Evolutionary conservation across 2,797 vertebrate genomes (phyloP).

Genomic region (Siniperca undulata): DNA sequence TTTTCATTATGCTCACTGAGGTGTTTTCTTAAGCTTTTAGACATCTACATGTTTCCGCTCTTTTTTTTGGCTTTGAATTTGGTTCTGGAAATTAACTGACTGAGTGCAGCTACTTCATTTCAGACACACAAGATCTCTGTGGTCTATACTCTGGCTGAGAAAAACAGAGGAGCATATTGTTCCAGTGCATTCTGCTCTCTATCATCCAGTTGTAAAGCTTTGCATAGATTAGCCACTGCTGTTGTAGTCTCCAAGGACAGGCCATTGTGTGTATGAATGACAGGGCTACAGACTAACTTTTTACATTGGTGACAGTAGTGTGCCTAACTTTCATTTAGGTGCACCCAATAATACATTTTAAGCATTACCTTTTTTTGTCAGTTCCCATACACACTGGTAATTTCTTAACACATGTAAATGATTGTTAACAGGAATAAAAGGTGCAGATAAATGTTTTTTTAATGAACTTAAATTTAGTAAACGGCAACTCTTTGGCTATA

Average conservation of each 20-base stretch:
- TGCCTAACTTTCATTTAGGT: too few species aligned
- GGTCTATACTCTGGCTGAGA: neutral
- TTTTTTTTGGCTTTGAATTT: neutral
- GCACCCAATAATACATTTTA: too few species aligned
- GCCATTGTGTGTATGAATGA: constrained; percentile 8
- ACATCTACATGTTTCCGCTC: neutral
- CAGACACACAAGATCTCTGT: neutral
- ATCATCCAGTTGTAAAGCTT: constrained; percentile 42
- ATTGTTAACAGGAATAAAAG: too few species aligned
- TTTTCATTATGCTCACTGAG: neutral
- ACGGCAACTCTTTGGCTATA: too few species aligned
- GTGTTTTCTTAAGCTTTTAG: neutral
- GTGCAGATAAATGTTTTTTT: too few species aligned
- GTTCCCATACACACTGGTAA: too few species aligned
- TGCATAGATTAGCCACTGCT: constrained; percentile 62
- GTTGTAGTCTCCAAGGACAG: constrained; percentile 10
- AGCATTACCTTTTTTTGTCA: too few species aligned
- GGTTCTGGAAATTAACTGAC: neutral
- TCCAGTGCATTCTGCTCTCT: constrained; percentile 4
- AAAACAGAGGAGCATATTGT: constrained; percentile 3
- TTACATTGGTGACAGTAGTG: too few species aligned
- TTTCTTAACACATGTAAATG: too few species aligned
- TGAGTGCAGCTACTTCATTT: neutral
- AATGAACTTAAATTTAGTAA: too few species aligned
- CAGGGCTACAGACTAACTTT: too few species aligned